phyloP scores from a whole-genome alignment of 2,113 vertebrate species.

The Pterophyllum scalare region DNA sequence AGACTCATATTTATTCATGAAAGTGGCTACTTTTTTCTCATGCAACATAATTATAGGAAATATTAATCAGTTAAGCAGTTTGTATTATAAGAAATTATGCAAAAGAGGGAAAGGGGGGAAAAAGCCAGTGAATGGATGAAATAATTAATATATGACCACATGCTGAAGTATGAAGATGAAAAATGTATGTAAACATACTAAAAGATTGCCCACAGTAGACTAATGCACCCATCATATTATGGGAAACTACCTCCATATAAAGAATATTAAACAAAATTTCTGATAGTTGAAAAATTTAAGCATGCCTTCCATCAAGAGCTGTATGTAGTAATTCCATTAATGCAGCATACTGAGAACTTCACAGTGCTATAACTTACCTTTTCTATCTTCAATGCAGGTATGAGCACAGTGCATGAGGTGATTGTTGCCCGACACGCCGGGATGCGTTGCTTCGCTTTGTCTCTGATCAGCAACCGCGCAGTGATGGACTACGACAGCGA shows the following conservation, averaged over 20 bases:
- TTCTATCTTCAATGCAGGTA: constrained; percentile 76
- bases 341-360: fast-evolving
- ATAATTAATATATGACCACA: not conserved
- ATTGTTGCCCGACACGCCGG: constrained; percentile 89
- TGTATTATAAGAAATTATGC: fast-evolving
- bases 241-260: fast-evolving
- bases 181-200: fast-evolving
- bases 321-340: not conserved
- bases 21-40: not conserved
- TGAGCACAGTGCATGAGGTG: constrained; percentile 94
- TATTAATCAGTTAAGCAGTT: not conserved
- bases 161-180: not conserved
- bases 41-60: too few relatives aligned
- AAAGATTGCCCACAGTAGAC: not conserved
- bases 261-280: not conserved
- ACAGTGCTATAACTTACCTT: not conserved
- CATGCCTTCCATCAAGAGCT: not conserved
- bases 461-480: constrained; percentile 89
- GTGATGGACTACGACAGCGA: constrained; percentile 85
- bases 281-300: not conserved
- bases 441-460: constrained; percentile 90
- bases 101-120: not conserved
- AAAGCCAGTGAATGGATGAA: not conserved
- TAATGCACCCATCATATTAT: not conserved
- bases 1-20: not conserved